Conservation (phyloP, 2,113 vertebrate genomes). For the Cromileptes altivelis region DNA sequence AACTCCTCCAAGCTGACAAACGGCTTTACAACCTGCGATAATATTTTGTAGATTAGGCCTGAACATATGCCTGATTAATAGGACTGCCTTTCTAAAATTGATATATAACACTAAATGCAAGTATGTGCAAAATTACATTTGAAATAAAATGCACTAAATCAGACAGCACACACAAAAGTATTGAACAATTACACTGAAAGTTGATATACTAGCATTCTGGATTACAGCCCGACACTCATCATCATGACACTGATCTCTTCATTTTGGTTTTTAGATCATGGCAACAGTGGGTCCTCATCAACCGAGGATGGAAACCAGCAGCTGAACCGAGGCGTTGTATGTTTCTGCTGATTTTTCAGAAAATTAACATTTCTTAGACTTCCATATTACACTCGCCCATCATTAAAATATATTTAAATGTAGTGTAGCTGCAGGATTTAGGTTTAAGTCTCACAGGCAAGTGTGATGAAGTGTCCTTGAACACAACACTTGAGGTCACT, state of each 20-base stretch:
- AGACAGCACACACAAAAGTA: background rate
- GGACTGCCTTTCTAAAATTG: background rate
- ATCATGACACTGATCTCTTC: background rate
- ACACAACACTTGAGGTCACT: background rate
- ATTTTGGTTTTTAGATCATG: conserved; percentile 67
- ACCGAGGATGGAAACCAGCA: conserved; percentile 87
- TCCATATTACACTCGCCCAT: background rate
- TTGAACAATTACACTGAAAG: background rate
- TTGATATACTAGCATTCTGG: background rate
- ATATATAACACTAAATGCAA: background rate
- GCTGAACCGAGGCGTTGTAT: conserved; percentile 89
- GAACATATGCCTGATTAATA: background rate
- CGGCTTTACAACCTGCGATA: conserved; percentile 8
- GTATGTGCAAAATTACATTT: background rate
- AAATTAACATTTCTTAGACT: background rate
- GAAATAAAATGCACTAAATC: background rate
- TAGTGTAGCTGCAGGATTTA: background rate
- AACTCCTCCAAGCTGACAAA: conserved; percentile 30
- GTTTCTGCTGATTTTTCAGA: conserved; percentile 62
- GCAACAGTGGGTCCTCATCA: conserved; percentile 73
- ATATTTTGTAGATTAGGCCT: background rate
- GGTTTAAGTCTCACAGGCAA: background rate
- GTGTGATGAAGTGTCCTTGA: conserved; percentile 13
- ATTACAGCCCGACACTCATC: background rate
- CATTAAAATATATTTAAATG: conserved; percentile 19